These are phyloP conservation scores for Reinhardtius hippoglossoides DNA, from an alignment of 2,113 vertebrate genomes.

Conservation along the genomic window DNA sequence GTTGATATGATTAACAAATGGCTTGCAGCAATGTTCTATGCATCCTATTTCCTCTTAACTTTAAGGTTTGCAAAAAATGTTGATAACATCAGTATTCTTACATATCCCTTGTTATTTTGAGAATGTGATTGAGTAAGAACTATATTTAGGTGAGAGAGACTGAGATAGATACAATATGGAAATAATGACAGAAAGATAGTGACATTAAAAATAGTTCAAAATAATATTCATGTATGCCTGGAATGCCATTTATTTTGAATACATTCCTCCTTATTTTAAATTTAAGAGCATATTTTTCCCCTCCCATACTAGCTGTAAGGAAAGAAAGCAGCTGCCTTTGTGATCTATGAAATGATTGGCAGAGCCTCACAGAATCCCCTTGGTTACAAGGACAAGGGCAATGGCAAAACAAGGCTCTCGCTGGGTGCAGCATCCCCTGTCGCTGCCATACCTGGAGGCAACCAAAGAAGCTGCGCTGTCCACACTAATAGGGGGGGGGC, in stretches of 20 bases:
- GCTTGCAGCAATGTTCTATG: neutral
- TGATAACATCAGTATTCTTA: too few species aligned
- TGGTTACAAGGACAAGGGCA: constrained; percentile 35
- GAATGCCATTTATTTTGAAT: neutral
- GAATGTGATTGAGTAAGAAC: too few species aligned
- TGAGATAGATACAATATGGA: too few species aligned
- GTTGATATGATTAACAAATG: constrained; percentile 9
- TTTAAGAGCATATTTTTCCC: neutral
- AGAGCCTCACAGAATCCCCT: constrained; percentile 55
- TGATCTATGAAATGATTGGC: constrained; percentile 68
- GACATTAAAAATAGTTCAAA: neutral
- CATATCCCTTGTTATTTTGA: too few species aligned
- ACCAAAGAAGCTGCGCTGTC: constrained; percentile 23
- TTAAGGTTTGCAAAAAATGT: too few species aligned
- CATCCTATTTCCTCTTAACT: neutral
- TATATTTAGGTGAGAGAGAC: too few species aligned
- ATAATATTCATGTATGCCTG: neutral
- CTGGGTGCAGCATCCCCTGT: constrained; percentile 48
- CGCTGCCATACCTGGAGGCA: constrained; percentile 65
- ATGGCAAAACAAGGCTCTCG: constrained; percentile 61
- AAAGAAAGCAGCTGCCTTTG: constrained; percentile 34
- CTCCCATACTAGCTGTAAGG: constrained; percentile 25
- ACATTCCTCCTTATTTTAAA: too few species aligned
- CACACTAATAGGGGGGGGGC: constrained; percentile 42
- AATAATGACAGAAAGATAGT: neutral